Base-by-base conservation (phyloP, 2,113 vertebrate species). In the Cephalopterus ornatus region DNA sequence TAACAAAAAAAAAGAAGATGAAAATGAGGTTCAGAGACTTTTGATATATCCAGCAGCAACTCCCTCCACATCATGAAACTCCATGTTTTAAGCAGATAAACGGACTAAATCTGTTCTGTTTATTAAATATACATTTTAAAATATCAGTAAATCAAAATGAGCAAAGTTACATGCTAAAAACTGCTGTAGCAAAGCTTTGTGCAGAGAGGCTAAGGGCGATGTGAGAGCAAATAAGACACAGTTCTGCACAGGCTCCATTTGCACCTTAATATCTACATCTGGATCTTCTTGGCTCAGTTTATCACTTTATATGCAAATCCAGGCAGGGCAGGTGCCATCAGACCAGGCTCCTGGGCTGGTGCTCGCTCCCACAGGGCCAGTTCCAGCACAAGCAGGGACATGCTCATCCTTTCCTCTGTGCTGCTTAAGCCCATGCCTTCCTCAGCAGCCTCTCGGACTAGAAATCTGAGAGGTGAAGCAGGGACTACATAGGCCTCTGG, bases 251-350 rank as follows among this genome's bases (percentile, higher is more conserved):
- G 28, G 47, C 39, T 22, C 23, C 5, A 9, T 49, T 26, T 55
- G 46, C 13, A 88, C 44, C 12, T 67, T 18, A 17, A 42, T 0
- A 1, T 17, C 35, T 15, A 6, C 0, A 2, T 14, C 13, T 35
- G 17, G 44, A 72, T 78, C 5, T n/a, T 21, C 28, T 49, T 6
- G 22, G 4, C 71, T 50, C 42, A 42, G 42, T 74, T 85, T 13
- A 21, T 46, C n/a, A 23, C 20, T 65, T 37, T 5, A 30, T 4
- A 26, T 0, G 9, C 30, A 76, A 47, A 56, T 3, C 6, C 28
- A 53, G 66, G 39, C n/a, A 35, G 41, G 23, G 26, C 23, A 74
- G 20, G 8, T 55, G 24, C 11, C 37, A 37, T 71, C 86, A 82
- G 32, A 44, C 1, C 53, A 82, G 41, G 20, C 66, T 82, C 23